Conservation (phyloP, 2,888 invertebrate genomes). For the Nemurella pictetii region DNA sequence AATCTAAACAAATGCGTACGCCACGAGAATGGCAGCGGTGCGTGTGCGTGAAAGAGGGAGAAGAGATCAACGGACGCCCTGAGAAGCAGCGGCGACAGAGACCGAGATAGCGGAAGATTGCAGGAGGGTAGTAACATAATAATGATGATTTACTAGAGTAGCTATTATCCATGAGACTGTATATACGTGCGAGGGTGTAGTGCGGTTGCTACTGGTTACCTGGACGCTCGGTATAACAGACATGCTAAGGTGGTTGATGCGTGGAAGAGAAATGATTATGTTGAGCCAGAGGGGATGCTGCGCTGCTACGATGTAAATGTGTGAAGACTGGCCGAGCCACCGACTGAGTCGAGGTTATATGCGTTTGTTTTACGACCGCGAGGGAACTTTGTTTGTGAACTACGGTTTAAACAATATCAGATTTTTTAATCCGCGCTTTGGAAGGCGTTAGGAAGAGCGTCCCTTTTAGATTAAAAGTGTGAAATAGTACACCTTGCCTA, state of each 20-base stretch:
- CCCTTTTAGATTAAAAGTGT: not conserved
- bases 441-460: not conserved
- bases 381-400: not conserved
- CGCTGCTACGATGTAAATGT: not conserved
- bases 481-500: not conserved
- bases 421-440: not conserved
- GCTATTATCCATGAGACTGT: conserved; percentile 8
- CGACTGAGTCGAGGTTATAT: not conserved
- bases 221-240: not conserved
- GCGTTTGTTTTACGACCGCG: not conserved
- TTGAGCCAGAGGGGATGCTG: not conserved
- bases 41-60: not conserved
- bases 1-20: conserved; percentile 25
- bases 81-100: not conserved
- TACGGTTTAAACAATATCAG: not conserved
- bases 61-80: not conserved
- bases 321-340: not conserved
- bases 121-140: conserved; percentile 14
- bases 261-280: not conserved
- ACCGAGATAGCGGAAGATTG: not conserved
- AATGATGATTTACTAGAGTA: conserved; percentile 29
- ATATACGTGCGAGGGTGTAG: not conserved
- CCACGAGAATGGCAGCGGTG: not conserved
- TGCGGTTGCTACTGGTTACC: conserved; percentile 18
- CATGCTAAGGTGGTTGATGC: not conserved